Conservation (phyloP, 2,797 vertebrate genomes). For the Poeciliopsis turneri region DNA sequence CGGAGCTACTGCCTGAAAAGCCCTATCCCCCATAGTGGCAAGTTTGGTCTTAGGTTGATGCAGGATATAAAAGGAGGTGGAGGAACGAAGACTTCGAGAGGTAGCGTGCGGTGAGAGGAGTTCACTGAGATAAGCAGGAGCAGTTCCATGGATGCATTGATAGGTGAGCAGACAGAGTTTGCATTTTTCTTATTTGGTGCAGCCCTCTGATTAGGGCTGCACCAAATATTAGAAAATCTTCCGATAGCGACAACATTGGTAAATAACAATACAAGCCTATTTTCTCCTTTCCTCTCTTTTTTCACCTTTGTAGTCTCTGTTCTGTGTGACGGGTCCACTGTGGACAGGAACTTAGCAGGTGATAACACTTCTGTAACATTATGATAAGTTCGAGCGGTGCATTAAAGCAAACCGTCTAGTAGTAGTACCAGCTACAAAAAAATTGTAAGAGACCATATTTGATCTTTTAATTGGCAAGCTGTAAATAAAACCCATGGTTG, state of each 20-base stretch:
- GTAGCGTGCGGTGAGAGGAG: no score
- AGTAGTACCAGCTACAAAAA: neutral
- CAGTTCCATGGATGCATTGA: no score
- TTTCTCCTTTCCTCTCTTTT: neutral
- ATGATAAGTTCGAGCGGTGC: neutral
- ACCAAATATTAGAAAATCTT: neutral
- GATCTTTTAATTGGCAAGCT: neutral
- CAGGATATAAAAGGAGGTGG: no score
- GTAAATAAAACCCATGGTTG: neutral
- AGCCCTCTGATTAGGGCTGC: neutral
- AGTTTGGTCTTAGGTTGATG: no score
- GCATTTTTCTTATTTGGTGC: neutral
- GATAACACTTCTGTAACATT: neutral
- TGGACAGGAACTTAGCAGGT: conserved; percentile 6
- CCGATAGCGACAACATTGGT: neutral
- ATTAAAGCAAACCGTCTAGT: neutral
- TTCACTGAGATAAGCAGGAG: no score
- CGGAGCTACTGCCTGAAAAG: no score
- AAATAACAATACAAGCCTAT: neutral
- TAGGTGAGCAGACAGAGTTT: no score
- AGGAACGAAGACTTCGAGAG: no score
- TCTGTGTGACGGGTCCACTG: neutral
- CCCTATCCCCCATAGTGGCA: no score
- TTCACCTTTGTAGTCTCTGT: neutral
- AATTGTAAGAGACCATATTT: neutral